A percentile compares a stretch with the other conserved stretches of the same genome.
Conservation (phyloP, 1,140 invertebrate genomes). For the Chlorops oryzae region DNA sequence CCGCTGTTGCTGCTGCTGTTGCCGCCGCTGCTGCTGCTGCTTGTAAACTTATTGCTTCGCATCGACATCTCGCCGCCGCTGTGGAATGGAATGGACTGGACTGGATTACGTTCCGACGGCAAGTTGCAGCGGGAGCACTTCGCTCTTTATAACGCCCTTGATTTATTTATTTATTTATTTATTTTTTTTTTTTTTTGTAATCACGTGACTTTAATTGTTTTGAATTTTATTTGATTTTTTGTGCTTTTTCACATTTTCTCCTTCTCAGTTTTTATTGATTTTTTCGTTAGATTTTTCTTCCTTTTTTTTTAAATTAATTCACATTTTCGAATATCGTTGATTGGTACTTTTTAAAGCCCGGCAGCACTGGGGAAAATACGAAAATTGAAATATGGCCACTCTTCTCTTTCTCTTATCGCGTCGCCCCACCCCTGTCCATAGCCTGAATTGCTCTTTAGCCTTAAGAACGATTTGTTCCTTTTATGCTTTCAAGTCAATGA, state of each 20-base stretch:
- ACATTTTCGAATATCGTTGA: no score
- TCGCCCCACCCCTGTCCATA: no score
- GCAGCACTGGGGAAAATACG: no score
- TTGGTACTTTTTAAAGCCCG: no score
- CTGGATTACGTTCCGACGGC: no score
- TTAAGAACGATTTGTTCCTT: background rate
- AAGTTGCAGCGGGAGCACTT: no score
- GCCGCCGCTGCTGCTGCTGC: slow-evolving; percentile 17
- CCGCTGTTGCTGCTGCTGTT: slow-evolving; percentile 13
- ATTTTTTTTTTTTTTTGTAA: slow-evolving; percentile 10
- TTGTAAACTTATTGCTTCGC: slow-evolving; percentile 38
- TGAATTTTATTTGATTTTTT: slow-evolving; percentile 21
- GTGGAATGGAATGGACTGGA: background rate
- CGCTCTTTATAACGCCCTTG: no score
- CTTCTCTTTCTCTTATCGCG: no score
- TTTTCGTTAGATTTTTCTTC: slow-evolving; percentile 13
- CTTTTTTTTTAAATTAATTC: slow-evolving; percentile 21
- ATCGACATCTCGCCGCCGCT: slow-evolving; percentile 43
- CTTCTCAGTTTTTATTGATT: no score
- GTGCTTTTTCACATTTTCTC: slow-evolving; percentile 10
- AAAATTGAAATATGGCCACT: no score
- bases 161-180: slow-evolving; percentile 8
- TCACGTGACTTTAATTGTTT: slow-evolving; percentile 20
- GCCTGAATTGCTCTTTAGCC: background rate
- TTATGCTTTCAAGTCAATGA: background rate